Evolutionary conservation across 2,113 vertebrate genomes (phyloP).

Genomic region (Damaliscus lunatus): DNA sequence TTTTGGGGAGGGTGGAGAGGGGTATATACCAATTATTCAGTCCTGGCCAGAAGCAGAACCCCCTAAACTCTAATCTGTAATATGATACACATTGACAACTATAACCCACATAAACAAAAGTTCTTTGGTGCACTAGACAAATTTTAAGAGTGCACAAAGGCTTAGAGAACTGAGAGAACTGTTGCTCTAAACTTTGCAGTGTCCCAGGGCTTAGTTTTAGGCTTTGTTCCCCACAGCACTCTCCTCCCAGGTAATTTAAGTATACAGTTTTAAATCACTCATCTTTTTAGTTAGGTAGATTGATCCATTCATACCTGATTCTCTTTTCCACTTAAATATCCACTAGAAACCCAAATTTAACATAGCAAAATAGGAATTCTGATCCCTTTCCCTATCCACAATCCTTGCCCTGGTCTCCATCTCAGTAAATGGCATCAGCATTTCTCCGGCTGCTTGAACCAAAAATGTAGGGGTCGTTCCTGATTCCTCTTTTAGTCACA

Average conservation of each 20-base stretch:
- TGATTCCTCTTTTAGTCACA: not conserved
- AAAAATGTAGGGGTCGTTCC: not conserved
- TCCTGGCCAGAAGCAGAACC: not conserved
- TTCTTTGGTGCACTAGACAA: not conserved
- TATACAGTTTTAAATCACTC: not conserved
- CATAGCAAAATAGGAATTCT: not conserved
- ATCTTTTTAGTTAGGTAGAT: not conserved
- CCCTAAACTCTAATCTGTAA: not conserved
- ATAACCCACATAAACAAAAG: not conserved
- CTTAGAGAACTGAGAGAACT: not conserved
- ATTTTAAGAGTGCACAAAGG: not conserved
- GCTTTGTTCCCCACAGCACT: not conserved
- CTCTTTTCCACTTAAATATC: not conserved
- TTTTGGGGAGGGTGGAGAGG: not conserved
- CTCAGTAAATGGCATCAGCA: not conserved
- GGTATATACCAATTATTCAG: not conserved
- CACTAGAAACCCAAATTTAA: not conserved
- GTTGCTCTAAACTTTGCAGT: not conserved
- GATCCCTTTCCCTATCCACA: not conserved
- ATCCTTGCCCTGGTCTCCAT: not conserved
- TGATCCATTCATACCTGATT: not conserved
- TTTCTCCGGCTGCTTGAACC: not conserved
- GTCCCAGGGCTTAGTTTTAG: not conserved
- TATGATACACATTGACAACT: not conserved
- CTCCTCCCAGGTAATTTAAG: not conserved